Conservation (phyloP, 1,140 invertebrate species). For the Drosophila orena region DNA sequence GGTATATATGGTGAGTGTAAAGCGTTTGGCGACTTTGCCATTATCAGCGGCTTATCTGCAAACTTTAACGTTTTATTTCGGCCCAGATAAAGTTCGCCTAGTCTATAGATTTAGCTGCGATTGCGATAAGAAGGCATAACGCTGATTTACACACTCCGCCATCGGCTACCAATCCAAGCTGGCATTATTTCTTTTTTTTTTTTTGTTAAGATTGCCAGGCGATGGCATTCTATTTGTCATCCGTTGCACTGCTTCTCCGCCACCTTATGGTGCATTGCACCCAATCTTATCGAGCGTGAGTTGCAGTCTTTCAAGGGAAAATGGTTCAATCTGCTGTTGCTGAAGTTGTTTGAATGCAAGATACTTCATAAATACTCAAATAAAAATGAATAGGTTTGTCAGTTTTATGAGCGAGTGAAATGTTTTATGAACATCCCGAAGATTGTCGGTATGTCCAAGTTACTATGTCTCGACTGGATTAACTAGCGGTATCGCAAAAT, state of each 20-base stretch:
- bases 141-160: constrained; percentile 61
- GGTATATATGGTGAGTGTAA: constrained; percentile 49
- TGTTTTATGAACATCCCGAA: too few species aligned
- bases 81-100: constrained; percentile 57
- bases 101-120: constrained; percentile 60
- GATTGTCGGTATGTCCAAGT: not conserved
- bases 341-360: not conserved
- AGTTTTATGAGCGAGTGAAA: too few species aligned
- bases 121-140: constrained; percentile 50
- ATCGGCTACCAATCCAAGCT: constrained; percentile 35
- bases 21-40: constrained; percentile 16
- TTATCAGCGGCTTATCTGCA: constrained; percentile 62
- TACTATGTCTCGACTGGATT: not conserved
- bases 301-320: constrained; percentile 12
- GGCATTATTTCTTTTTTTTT: too few species aligned
- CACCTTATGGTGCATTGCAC: constrained; percentile 25
- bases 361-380: too few species aligned
- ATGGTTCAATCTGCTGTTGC: not conserved
- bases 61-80: constrained; percentile 69
- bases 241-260: constrained; percentile 19
- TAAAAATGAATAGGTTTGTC: too few species aligned
- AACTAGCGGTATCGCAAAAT: not conserved
- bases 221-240: constrained; percentile 18
- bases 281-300: constrained; percentile 36
- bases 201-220: constrained; percentile 16